Conservation (phyloP, 2,113 vertebrate species). For the Calonectris borealis region DNA sequence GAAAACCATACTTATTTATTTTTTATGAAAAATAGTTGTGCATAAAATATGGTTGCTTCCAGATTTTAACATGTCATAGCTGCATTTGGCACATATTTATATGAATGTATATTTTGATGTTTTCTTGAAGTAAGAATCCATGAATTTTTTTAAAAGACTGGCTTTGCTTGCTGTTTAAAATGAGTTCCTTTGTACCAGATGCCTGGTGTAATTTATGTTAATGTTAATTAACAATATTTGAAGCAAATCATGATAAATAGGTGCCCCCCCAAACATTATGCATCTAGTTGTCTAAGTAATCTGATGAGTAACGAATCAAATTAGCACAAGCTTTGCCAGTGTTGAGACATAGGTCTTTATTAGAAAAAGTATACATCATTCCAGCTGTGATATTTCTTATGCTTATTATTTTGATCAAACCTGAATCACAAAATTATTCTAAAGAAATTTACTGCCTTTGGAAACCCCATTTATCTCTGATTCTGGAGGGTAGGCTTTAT, state of each 20-base stretch:
- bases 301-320: conserved; percentile 72
- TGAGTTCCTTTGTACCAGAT: conserved; percentile 50
- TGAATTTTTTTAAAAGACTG: not conserved
- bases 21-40: not conserved
- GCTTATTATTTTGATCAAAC: conserved; percentile 63
- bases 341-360: conserved; percentile 62
- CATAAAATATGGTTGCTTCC: not conserved
- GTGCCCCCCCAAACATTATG: conserved; percentile 58
- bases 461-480: not conserved
- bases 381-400: conserved; percentile 59
- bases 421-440: conserved; percentile 52
- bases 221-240: conserved; percentile 73
- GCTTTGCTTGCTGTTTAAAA: not conserved
- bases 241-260: conserved; percentile 73
- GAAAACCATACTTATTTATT: not conserved
- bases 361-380: conserved; percentile 70
- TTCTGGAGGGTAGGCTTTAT: not conserved
- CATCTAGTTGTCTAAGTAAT: conserved; percentile 71
- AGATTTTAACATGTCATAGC: not conserved
- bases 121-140: not conserved
- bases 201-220: conserved; percentile 63
- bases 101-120: not conserved
- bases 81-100: not conserved
- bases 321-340: conserved; percentile 68
- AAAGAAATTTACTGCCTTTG: conserved; percentile 50